phyloP scores from a whole-genome alignment of 2,113 vertebrate species.

The Ceratotherium simum region DNA sequence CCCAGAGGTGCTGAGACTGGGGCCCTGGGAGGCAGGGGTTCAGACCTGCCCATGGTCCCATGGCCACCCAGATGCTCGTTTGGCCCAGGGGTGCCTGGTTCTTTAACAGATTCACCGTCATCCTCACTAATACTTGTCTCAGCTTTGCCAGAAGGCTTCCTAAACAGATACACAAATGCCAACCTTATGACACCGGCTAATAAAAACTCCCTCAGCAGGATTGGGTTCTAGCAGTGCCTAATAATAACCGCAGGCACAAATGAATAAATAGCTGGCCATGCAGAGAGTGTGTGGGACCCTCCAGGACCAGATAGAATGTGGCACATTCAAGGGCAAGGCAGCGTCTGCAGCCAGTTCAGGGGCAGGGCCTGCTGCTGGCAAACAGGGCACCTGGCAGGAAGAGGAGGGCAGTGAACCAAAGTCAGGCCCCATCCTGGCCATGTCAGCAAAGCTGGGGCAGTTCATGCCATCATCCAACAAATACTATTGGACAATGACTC shows the following conservation, averaged over 20 bases:
- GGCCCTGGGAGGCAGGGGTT: no score
- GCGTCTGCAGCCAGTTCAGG: neutral
- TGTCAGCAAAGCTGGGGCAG: neutral
- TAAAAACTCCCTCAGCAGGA: slow-evolving; percentile 11
- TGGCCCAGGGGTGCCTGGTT: neutral
- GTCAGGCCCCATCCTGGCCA: accelerated
- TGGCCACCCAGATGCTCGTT: neutral
- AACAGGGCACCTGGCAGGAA: accelerated
- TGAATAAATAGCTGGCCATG: neutral
- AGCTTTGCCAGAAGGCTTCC: neutral
- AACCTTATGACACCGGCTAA: slow-evolving; percentile 31
- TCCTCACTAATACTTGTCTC: neutral
- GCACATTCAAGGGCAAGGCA: neutral
- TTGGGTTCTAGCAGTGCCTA: slow-evolving; percentile 1
- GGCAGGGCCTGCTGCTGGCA: neutral
- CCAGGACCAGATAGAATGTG: neutral
- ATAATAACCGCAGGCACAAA: neutral
- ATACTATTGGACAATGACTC: neutral
- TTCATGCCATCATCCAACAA: neutral
- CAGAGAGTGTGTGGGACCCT: neutral
- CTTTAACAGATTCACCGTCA: neutral
- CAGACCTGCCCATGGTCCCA: accelerated
- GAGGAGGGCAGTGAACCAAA: neutral
- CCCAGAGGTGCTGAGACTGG: neutral
- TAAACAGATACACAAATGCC: slow-evolving; percentile 43